phyloP scores from a whole-genome alignment of 1,140 invertebrate genomes.

The Aphelenchoides besseyi region DNA sequence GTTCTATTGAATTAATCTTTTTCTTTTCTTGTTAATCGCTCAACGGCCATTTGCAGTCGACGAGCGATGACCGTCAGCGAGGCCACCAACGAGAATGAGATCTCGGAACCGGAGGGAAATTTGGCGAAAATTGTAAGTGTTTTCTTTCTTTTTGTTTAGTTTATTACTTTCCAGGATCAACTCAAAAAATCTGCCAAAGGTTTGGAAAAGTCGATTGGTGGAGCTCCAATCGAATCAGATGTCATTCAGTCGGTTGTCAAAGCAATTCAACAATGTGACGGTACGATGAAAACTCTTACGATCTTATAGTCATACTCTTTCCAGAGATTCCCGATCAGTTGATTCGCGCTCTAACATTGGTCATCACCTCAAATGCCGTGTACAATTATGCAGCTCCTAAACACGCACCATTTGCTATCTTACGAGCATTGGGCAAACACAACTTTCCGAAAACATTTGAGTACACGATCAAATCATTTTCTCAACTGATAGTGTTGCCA shows the following conservation, averaged over 20 bases:
- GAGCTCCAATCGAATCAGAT: background rate
- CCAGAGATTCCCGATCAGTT: constrained; percentile 9
- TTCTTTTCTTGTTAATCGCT: too few species aligned
- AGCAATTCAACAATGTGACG: constrained; percentile 4
- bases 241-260: background rate
- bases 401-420: background rate
- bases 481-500: background rate
- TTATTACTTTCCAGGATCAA: constrained; percentile 7
- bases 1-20: too few species aligned
- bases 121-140: background rate
- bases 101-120: background rate
- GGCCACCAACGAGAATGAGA: background rate
- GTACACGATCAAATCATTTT: background rate
- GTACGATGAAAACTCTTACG: background rate
- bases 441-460: background rate
- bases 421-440: background rate
- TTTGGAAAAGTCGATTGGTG: constrained; percentile 1
- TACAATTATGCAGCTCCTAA: background rate
- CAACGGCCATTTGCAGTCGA: too few species aligned
- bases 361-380: constrained; percentile 6
- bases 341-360: background rate
- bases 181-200: constrained; percentile 6
- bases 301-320: background rate
- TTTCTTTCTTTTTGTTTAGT: background rate
- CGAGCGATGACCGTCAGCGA: constrained; percentile 6